A percentile compares a stretch with the other conserved stretches of the same genome.
These are phyloP conservation scores for Nesometra sesokonis DNA, from an alignment of 35 echinoderm and acorn worm species.

Conservation along the genomic window DNA sequence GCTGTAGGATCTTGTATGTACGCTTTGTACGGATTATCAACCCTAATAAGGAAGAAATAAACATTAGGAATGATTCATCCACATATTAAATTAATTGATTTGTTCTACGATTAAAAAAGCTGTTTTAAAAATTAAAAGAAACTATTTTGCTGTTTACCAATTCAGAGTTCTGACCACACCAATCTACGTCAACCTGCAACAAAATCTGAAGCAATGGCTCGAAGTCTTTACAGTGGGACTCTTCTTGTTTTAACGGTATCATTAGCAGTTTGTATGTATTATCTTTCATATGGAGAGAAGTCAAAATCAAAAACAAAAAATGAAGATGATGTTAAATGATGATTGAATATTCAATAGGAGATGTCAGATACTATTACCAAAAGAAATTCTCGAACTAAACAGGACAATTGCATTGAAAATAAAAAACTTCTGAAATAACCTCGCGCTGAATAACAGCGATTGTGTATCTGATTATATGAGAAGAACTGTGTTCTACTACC, in stretches of 20 bases:
- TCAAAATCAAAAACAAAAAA: neutral
- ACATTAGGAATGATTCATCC: neutral
- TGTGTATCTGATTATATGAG: too few relatives aligned
- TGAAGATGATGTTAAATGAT: neutral
- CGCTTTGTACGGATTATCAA: constrained; percentile 30
- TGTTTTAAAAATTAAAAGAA: neutral
- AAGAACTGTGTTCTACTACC: too few relatives aligned
- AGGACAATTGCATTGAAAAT: too few relatives aligned
- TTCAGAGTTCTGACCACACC: neutral
- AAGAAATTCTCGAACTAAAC: too few relatives aligned
- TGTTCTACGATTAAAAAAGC: neutral
- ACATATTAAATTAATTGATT: neutral
- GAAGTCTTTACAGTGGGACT: neutral
- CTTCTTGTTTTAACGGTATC: neutral
- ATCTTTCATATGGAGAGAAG: neutral
- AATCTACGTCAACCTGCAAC: neutral
- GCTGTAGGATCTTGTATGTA: constrained; percentile 10
- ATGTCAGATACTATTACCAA: too few relatives aligned
- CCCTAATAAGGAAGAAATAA: constrained; percentile 33
- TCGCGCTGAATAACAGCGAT: too few relatives aligned
- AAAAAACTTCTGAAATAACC: too few relatives aligned
- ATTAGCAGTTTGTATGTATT: neutral
- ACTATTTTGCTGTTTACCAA: neutral
- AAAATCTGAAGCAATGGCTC: neutral
- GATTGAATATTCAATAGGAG: neutral